Evolutionary conservation across 2,888 invertebrate species (phyloP), one percentile per base, ranked within the genome.

Genomic region (Xanthia togata): DNA sequence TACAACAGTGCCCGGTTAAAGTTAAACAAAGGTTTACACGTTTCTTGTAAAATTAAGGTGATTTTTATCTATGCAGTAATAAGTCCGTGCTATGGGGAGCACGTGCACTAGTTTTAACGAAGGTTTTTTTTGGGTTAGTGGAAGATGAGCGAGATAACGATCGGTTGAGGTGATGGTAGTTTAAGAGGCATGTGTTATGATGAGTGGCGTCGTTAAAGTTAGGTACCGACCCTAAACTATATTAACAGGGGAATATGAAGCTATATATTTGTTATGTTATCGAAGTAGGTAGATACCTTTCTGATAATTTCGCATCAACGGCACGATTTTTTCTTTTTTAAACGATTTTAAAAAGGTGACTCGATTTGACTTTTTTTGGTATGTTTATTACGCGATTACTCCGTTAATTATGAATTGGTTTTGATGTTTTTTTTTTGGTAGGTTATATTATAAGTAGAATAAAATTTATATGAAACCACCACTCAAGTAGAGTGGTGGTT

Each of bases 91-190:
- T 84, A 90, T 83, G 93, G 92, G 93, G 92, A 91, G 95, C 95
- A 95, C 95, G 95, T 96, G 96, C 93, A 93, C 94, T 92, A 95
- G 92, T 94, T 94, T 92, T 93, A 94, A 95, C 94, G 92, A 94
- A 94, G 85, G 83, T 72, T 77, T 83, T n/a, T 85, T 90, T 88
- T 88, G 78, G 82, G 87, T 86, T 88, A 76, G 75, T 80, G 79
- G 73, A 89, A 77, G 90, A 78, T 80, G 89, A 78, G 86, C 38
- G 12, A 73, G 89, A 87, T 88, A 79, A 88, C 23, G 14, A 87
- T 87, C 88, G 31, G 76, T 23, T 69, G 64, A 85, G 81, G 81
- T 85, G 87, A 86, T 80, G 69, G 75, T 57, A 53, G 73, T 79
- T 84, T 81, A 69, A 84, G 20, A 57, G 72, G 47, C 71, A 50